Evolutionary conservation across 2,888 invertebrate species (phyloP), one percentile per base, ranked within the genome.

Genomic region (Heliconius ethilla): DNA sequence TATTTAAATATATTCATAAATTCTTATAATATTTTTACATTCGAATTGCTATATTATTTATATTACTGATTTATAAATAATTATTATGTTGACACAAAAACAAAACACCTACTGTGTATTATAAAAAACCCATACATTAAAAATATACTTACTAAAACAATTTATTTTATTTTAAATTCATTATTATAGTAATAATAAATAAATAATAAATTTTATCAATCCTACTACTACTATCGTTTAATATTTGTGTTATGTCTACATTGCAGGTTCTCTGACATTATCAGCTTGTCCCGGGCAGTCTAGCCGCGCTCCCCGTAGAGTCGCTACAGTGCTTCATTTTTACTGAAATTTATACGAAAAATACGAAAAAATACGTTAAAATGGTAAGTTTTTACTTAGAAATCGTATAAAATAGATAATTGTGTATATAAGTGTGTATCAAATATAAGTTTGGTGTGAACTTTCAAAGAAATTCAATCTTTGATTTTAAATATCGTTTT

Each of bases 241-340:
- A 25, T 9, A 72, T 11, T 33, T 72, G 72, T 74, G 45, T 18
- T 13, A 69, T n/a, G 27, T 78, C 77, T 75, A 70, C 69, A 55
- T 78, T 70, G n/a, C n/a, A 78, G 86, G 83, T 83, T 89, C 89
- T 89, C 83, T 87, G 89, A 33, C 80, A 76, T 77, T 85, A 84
- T 83, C 84, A 82, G 78, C 83, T 80, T 81, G 80, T 83, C 82
- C 81, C 79, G 83, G 84, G 82, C 89, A 89, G 89, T 89, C 86
- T 83, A 81, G 83, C 83, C 81, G 84, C 83, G 82, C 80, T 80
- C 85, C 85, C 83, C 82, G 79, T 75, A 85, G 84, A 84, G 83
- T 80, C 85, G 84, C 85, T 86, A 85, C 82, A 78, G 80, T 78
- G 70, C 77, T 80, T 69, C 77, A 66, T 65, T 59, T 45, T 25